Evolutionary conservation across 2,888 invertebrate genomes (phyloP), one percentile per base, ranked within the genome.

Genomic region (Rutpela maculata): DNA sequence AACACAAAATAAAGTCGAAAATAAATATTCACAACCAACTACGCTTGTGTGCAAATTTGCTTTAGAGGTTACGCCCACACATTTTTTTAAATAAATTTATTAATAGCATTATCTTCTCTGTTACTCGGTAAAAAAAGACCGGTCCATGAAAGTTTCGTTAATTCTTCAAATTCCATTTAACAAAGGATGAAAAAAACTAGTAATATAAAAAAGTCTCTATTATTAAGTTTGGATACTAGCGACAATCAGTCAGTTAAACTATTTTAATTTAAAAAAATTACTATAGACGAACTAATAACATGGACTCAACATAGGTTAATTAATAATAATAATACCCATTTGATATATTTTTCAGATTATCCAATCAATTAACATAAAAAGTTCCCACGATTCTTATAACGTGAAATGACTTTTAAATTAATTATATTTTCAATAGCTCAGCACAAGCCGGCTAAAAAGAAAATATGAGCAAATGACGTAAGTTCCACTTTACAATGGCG

Each of bases 331-430:
- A 50, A 17, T 50, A 50, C 50, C 2, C 6, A 17, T 50, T 50
- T n/a, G 50, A 50, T 15, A n/a, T 7, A 4, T 50, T 50, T 50
- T 50, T 50, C 50, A 50, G n/a, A 50, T 50, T 50, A 50, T 50
- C 50, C 50, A 57, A 56, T 59, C 70, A 59, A 70, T 60, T 70
- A 70, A 59, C 17, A 60, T 17, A 38, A 50, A 50, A 50, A 50
- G 50, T 50, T 50, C 50, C 50, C n/a, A n/a, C 50, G 50, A 50
- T 50, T 50, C 50, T 6, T 50, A 50, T n/a, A 50, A 50, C n/a
- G 50, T 50, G 50, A 50, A 50, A 50, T 50, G 6, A 15, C 50
- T 50, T n/a, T 50, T 50, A 50, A 50, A n/a, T 50, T 50, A 50
- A 15, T 50, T 50, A 50, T 50, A n/a, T 50, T 50, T 50, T n/a